Base-by-base conservation (phyloP, 2,797 vertebrate species). In the Characodon lateralis region DNA sequence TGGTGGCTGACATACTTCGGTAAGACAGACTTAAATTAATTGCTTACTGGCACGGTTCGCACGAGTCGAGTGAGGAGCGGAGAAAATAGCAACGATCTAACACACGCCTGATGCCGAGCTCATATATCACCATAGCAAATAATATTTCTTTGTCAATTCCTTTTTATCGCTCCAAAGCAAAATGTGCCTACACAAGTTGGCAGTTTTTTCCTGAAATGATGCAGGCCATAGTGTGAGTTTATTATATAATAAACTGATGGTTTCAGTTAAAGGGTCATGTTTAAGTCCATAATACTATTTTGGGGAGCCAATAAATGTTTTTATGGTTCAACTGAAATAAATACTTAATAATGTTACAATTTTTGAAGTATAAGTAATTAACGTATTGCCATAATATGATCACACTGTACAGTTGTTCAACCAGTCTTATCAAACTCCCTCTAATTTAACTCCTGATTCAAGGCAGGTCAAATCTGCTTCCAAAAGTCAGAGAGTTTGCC, bases 1-100 rank as follows among this genome's bases (percentile, higher is more conserved):
- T 96, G 95, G 95, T 96, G 96, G 96, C 91, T 96, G 72, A 96
- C 95, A 28, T 96, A 96, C 85, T 96, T 96, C 92, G 96, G 96
- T 96, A 93, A 95, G 94, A 86, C 72, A 59, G 78, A 80, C 66
- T 73, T 63, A 69, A 71, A 81, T 89, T 85, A 66, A 85, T 83
- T 66, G 63, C 70, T 85, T 71, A 24, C 59, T 68, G 43, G 76
- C 58, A 66, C 66, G 72, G 51, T 73, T 71, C 73, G 50, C 69
- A 65, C 59, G 50, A 79, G 70, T 80, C 58, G 13, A 59, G 82
- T 43, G 53, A 75, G 72, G 28, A 46, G 61, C 65, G 24, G 50
- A 63, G 61, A 31, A 55, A 63, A 69, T 61, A 85, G 76, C 77
- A 73, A 24, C 61, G 50, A 77, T 77, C 74, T 18, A 63, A 65